Base-by-base conservation (phyloP, 2,888 invertebrate species). In the Drosophila setosimentum region DNA sequence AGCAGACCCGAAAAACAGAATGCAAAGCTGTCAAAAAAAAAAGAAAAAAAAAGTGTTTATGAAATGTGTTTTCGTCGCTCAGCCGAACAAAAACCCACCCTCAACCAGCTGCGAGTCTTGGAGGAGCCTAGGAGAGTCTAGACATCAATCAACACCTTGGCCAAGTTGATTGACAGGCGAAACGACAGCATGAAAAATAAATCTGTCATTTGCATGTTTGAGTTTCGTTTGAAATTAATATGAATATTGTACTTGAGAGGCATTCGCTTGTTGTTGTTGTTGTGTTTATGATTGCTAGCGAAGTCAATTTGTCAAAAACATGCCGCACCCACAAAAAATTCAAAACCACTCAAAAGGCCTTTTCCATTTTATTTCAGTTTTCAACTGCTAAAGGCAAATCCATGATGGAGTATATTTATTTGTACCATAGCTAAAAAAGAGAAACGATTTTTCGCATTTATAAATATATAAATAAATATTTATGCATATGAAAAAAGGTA, bases 181-280 rank as follows among this genome's bases (percentile, higher is more conserved):
- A 83, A 68, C 87, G 89, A 80, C 77, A 71, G 86, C 81, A 72
- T 78, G 75, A 76, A 83, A 90, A 67, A 87, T 86, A 87, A 87
- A 87, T 88, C 87, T 87, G 87, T 87, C 90, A 90, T 90, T 88
- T 90, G 90, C 90, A 90, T 86, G 76, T 83, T 69, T 64, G 71
- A 81, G 76, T 87, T 76, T 68, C 73, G 76, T 87, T 88, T 80
- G 78, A 89, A 87, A 87, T 89, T 77, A 78, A 87, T 80, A 85
- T 87, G 76, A 87, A 89, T 89, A 75, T 68, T 75, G 66, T 73
- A 74, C 83, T 89, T 78, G 78, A 76, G 80, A 64, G 51, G 24
- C 45, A 45, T 58, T 73, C 29, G 32, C 32, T 57, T 37, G 40
- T 58, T 61, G 29, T 65, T 68, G 67, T 50, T 76, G 50, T 40